Evolutionary conservation across 2,113 vertebrate species (phyloP).

Genomic region (Asarcornis scutulata): DNA sequence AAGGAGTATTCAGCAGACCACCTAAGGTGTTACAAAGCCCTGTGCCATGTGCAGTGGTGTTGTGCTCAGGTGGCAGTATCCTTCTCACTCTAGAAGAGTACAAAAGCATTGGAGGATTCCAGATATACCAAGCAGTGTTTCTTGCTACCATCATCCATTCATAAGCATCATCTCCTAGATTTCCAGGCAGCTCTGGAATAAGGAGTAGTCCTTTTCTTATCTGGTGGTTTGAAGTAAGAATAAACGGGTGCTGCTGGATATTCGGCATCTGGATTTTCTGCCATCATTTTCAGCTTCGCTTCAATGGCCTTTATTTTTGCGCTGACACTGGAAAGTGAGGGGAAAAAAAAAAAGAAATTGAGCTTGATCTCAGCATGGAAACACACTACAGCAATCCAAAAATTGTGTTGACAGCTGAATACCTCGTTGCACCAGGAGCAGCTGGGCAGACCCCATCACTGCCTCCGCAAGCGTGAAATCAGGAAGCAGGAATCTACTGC

Average conservation of each 20-base stretch:
- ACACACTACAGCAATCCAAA: not conserved
- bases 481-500: not conserved
- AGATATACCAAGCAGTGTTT: conserved; percentile 30
- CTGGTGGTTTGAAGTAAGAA: conserved; percentile 92
- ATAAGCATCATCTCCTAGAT: conserved; percentile 80
- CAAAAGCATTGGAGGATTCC: conserved; percentile 62
- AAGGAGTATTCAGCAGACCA: conserved; percentile 32
- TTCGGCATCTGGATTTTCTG: conserved; percentile 93
- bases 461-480: not conserved
- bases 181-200: conserved; percentile 87
- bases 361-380: not conserved
- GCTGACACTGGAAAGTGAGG: conserved; percentile 82
- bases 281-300: conserved; percentile 99
- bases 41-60: not conserved
- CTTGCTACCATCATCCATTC: conserved; percentile 39
- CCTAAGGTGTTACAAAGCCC: not conserved
- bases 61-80: conserved; percentile 30
- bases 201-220: conserved; percentile 94
- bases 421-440: not conserved
- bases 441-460: not conserved
- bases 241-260: conserved; percentile 89
- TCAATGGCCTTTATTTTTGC: conserved; percentile 98
- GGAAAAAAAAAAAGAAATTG: not conserved
- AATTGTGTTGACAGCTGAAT: not conserved
- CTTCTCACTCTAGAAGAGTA: conserved; percentile 59